Base-by-base conservation (phyloP, 2,797 vertebrate genomes). In the Discoglossus pictus region DNA sequence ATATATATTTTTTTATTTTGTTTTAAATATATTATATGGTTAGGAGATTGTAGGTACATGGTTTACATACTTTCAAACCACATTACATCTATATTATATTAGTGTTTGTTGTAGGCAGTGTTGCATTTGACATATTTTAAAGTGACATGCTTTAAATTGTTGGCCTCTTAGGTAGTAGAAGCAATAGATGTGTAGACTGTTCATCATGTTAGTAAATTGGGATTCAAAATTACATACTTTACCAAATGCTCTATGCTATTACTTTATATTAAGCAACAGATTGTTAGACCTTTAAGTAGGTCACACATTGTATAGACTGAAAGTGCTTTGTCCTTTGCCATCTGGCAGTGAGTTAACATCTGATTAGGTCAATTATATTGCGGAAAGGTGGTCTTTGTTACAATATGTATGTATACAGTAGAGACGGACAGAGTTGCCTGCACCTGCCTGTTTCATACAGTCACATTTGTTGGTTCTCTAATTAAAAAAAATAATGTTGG, bases 281-380 rank as follows among this genome's bases (percentile, higher is more conserved):
- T 84, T 89, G 88, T 79, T 84, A 84, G 82, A 44, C 78, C 68
- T 76, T 74, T 83, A 97, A 93, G 86, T 95, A 91, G 95, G 94
- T 92, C 93, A 89, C 84, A 86, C 75, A 74, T 86, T 87, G 86
- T 81, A 82, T 79, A 75, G 79, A 82, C 81, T 38, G 64, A 82
- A 76, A 74, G 78, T 68, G 76, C 74, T 82, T 82, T 73, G 70
- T 91, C 87, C 88, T 90, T 83, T 80, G 84, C 93, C 92, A 93
- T 95, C 93, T 97, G 93, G 87, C 84, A 81, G 59, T 81, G 86
- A 84, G 90, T 90, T 85, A 86, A 79, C 80, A 84, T 92, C 91
- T 89, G 84, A 87, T 84, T 83, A 55, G 81, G 84, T 82, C 84
- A 87, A 88, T 88, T 82, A 72, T 56, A 78, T 81, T 83, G 73